Conservation (phyloP, 2,797 vertebrate species). For the Glyptemys insculpta region DNA sequence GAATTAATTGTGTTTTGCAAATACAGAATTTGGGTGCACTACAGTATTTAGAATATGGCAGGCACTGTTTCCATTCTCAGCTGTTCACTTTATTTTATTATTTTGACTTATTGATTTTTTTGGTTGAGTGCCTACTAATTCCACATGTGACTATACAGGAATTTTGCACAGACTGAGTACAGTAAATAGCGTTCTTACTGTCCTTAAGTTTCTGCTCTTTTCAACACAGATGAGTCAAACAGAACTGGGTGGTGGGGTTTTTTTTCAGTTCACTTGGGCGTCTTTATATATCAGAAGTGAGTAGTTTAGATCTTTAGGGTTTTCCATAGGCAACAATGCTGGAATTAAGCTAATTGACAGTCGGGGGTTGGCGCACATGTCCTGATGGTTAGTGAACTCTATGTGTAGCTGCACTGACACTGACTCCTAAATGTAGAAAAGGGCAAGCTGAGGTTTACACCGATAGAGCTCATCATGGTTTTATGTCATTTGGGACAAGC, state of each 20-base stretch:
- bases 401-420: neutral
- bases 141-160: neutral
- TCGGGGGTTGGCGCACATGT: neutral
- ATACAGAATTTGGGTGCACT: slow-evolving; percentile 29
- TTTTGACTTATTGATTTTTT: slow-evolving; percentile 8
- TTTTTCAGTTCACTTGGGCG: neutral
- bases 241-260: neutral
- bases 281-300: neutral
- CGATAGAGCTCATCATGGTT: neutral
- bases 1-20: slow-evolving; percentile 48
- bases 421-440: neutral
- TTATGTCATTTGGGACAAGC: neutral
- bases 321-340: neutral
- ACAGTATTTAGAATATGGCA: slow-evolving; percentile 19
- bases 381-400: neutral
- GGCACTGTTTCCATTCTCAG: slow-evolving; percentile 19
- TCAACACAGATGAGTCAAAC: neutral
- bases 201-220: neutral
- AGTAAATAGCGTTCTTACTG: neutral
- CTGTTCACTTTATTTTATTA: neutral
- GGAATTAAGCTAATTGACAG: neutral
- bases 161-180: neutral
- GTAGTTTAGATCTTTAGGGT: neutral
- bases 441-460: neutral
- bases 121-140: slow-evolving; percentile 25